These are phyloP conservation scores for Circaetus cinerascens DNA, from an alignment of 2,113 vertebrate species.

Conservation along the genomic window DNA sequence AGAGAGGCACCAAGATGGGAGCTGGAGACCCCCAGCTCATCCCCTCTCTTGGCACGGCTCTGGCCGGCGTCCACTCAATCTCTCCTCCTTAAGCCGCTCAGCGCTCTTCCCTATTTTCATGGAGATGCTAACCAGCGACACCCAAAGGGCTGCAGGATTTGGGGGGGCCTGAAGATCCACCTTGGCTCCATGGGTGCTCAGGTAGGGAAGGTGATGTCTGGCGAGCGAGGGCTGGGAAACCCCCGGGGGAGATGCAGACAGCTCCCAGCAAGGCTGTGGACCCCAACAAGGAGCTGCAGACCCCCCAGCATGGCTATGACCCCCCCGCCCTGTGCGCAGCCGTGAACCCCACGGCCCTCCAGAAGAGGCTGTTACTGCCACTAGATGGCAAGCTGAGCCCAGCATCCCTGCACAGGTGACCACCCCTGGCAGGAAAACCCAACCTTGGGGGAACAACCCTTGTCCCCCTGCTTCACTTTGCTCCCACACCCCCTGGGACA, in stretches of 20 bases:
- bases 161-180: not conserved
- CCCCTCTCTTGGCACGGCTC: not conserved
- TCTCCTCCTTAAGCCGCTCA: not conserved
- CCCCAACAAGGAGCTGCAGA: not conserved
- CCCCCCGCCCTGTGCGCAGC: accelerated
- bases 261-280: not conserved
- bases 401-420: accelerated
- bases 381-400: constrained; percentile 58
- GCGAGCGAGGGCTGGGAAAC: accelerated
- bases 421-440: not conserved
- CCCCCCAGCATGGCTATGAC: accelerated
- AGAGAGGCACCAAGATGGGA: not conserved
- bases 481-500: not conserved
- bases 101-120: accelerated
- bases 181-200: accelerated
- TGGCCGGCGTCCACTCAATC: accelerated
- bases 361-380: not conserved
- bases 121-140: accelerated
- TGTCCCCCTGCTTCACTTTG: accelerated
- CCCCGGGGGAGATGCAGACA: not conserved
- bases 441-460: not conserved
- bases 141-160: not conserved
- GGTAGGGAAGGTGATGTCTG: not conserved
- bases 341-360: accelerated
- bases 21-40: not conserved